These are phyloP conservation scores for Lepidochrysops patricia DNA, from an alignment of 2,888 invertebrate species.

Conservation along the genomic window DNA sequence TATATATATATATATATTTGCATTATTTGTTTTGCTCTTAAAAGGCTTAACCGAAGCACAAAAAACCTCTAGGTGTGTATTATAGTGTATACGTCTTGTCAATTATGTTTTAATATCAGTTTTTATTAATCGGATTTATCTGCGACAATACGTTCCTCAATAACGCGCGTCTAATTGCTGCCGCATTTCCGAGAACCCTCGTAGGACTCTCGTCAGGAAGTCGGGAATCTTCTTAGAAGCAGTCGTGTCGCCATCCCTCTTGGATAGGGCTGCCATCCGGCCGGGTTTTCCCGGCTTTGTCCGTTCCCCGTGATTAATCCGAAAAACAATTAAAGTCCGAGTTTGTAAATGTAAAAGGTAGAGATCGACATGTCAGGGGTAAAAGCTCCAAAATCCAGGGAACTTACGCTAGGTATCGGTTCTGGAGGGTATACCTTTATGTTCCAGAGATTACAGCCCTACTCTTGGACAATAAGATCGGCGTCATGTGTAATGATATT, in stretches of 20 bases:
- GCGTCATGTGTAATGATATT: conserved; percentile 21
- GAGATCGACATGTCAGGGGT: too few species aligned
- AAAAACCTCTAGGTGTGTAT: neutral
- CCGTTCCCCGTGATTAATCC: too few species aligned
- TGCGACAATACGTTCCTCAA: conserved; percentile 14
- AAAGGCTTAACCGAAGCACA: neutral
- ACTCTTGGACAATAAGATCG: conserved; percentile 38
- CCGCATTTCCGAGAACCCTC: conserved; percentile 46
- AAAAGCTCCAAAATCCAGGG: too few species aligned
- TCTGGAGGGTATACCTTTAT: too few species aligned
- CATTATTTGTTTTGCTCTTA: neutral
- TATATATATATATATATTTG: neutral
- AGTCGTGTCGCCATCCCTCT: conserved; percentile 40
- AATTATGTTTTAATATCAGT: neutral
- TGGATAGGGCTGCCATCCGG: too few species aligned
- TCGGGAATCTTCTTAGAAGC: conserved; percentile 45
- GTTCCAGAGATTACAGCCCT: too few species aligned
- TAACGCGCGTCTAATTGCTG: conserved; percentile 27
- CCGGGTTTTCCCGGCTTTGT: too few species aligned
- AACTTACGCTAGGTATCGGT: too few species aligned
- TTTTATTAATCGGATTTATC: neutral
- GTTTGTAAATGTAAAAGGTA: too few species aligned
- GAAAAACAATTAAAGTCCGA: too few species aligned
- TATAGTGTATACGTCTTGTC: too few species aligned
- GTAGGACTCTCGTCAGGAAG: conserved; percentile 42